Conservation (phyloP, 2,888 invertebrate genomes). For the Eupithecia centaureata region DNA sequence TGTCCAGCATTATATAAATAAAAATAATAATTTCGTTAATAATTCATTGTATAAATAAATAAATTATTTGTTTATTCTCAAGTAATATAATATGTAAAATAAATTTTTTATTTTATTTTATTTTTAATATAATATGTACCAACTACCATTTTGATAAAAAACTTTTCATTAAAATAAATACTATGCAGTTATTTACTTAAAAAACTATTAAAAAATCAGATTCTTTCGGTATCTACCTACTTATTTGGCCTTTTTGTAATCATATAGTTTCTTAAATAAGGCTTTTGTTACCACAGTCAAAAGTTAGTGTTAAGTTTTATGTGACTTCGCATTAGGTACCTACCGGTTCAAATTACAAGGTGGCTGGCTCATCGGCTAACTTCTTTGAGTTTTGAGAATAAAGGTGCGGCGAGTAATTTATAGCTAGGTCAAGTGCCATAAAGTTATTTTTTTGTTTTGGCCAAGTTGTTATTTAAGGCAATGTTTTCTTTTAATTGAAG, state of each 20-base stretch:
- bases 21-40: no score
- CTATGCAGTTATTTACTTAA: neutral
- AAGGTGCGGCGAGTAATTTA: slow-evolving; percentile 36
- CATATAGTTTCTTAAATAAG: neutral
- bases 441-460: neutral
- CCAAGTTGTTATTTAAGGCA: neutral
- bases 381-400: slow-evolving; percentile 48
- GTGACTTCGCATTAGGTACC: slow-evolving; percentile 68
- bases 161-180: no score
- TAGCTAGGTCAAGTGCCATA: neutral
- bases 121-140: no score
- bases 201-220: no score
- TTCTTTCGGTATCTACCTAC: no score
- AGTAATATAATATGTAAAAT: no score
- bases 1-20: no score
- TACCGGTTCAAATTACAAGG: slow-evolving; percentile 69
- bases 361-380: slow-evolving; percentile 58
- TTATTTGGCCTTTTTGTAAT: neutral
- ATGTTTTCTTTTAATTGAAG: neutral
- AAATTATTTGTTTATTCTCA: no score
- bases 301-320: slow-evolving; percentile 57
- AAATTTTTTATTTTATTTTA: no score
- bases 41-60: no score
- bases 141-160: no score
- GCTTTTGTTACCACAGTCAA: neutral